These are phyloP conservation scores for Corydoras maculifer DNA, from an alignment of 2,113 vertebrate species.

Conservation along the genomic window DNA sequence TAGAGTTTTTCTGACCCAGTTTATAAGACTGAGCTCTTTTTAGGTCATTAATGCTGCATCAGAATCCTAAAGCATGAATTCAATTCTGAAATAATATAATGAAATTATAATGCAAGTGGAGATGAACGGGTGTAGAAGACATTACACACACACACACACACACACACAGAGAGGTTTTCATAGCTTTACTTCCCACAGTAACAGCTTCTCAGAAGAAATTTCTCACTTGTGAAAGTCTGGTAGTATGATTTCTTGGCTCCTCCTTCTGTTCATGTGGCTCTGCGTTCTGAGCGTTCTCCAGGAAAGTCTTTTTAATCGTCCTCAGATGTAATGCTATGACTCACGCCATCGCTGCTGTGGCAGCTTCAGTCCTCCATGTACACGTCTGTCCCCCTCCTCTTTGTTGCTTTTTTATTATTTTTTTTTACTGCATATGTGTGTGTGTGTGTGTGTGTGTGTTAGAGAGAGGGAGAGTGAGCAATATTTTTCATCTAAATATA, in stretches of 20 bases:
- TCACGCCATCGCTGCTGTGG: conserved; percentile 40
- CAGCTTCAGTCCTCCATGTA: conserved; percentile 9
- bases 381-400: not conserved
- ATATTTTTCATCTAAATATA: too few relatives aligned
- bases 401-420: too few relatives aligned
- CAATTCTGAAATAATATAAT: too few relatives aligned
- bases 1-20: conserved; percentile 6
- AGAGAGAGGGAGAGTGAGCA: too few relatives aligned
- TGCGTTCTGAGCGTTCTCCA: conserved; percentile 33
- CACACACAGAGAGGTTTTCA: conserved; percentile 11
- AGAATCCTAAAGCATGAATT: too few relatives aligned
- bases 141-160: too few relatives aligned
- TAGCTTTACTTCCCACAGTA: not conserved
- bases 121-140: too few relatives aligned
- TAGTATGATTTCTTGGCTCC: conserved; percentile 33
- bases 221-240: conserved; percentile 23
- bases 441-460: too few relatives aligned
- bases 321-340: conserved; percentile 46
- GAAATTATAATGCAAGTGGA: too few relatives aligned
- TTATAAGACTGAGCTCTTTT: not conserved
- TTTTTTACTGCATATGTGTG: too few relatives aligned
- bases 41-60: not conserved
- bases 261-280: conserved; percentile 12
- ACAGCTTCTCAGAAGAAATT: conserved; percentile 14
- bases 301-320: conserved; percentile 40